Base-by-base conservation (phyloP, 2,888 invertebrate species). In the Chalcosyrphus nemorum region DNA sequence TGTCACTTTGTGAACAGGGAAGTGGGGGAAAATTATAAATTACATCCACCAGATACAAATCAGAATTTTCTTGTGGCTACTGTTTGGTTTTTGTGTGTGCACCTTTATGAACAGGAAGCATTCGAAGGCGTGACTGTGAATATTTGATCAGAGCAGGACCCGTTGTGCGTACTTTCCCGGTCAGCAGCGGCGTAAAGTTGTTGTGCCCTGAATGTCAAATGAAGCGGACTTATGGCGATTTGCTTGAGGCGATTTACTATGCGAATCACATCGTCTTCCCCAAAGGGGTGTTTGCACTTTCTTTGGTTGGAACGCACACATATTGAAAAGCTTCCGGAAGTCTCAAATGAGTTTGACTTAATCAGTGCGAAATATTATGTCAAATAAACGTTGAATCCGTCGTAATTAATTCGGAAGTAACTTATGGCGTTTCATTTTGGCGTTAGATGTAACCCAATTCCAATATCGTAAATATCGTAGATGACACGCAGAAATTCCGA, bases 91-190 rank as follows among this genome's bases (percentile, higher is more conserved):
- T n/a, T 63, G 57, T 65, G 32, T 5, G 32, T 52, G 11, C 9
- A 17, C 29, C n/a, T 38, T n/a, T 19, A 56, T 45, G 47, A 82
- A 74, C 82, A 82, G 82, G 82, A 82, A 82, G 68, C 78, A 82
- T 82, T 61, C 68, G n/a, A 65, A 82, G 66, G 78, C 27, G 72
- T 74, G 78, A 19, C 59, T 72, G 27, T 82, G 82, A 78, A 82
- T 82, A 63, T 32, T 27, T 78, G 61, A 82, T 82, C 17, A 71
- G n/a, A n/a, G 47, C 13, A 74, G 52, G 65, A 21, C 45, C 50
- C 59, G 59, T 70, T 74, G 68, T 71, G 68, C 75, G 81, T 82
- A 82, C 27, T 82, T 78, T 78, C 72, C 82, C 82, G 78, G 77
- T 82, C 72, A 78, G 43, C 59, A 61, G 13, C 45, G 43, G 61